Conservation (phyloP, 2,888 invertebrate genomes). For the Orthosia gracilis region DNA sequence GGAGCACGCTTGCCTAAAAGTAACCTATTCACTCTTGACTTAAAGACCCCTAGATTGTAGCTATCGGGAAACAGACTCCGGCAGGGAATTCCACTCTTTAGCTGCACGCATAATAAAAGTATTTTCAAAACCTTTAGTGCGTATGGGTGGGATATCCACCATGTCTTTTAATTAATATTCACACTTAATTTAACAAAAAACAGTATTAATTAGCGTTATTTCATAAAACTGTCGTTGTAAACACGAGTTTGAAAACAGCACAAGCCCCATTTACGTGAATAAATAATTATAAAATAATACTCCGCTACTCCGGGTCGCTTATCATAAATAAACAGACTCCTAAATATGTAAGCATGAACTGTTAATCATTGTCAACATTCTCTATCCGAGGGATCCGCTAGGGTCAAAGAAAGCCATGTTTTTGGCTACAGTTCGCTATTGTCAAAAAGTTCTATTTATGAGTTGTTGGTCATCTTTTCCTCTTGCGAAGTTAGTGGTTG, state of each 20-base stretch:
- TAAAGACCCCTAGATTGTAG: too few relatives aligned
- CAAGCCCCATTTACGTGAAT: slow-evolving; percentile 52
- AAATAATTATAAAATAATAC: slow-evolving; percentile 64
- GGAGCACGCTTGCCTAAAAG: too few relatives aligned
- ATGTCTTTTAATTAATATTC: too few relatives aligned
- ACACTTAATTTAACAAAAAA: too few relatives aligned
- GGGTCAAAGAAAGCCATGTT: slow-evolving; percentile 37
- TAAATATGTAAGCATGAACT: slow-evolving; percentile 58
- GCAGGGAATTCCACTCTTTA: too few relatives aligned
- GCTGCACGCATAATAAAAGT: too few relatives aligned
- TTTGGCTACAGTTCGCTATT: slow-evolving; percentile 29
- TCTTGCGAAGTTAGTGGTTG: background rate
- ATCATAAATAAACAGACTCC: slow-evolving; percentile 59
- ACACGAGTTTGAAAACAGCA: slow-evolving; percentile 40
- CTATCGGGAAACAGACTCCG: too few relatives aligned
- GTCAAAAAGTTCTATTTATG: slow-evolving; percentile 47
- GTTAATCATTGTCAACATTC: slow-evolving; percentile 64
- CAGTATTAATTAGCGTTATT: background rate
- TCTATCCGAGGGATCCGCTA: slow-evolving; percentile 22
- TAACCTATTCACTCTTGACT: too few relatives aligned
- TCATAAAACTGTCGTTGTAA: slow-evolving; percentile 25
- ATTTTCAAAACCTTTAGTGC: too few relatives aligned
- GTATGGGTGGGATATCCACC: too few relatives aligned
- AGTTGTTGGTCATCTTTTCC: slow-evolving; percentile 20
- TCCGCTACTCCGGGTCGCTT: slow-evolving; percentile 40